Evolutionary conservation across 2,797 vertebrate genomes (phyloP).

Genomic region (Arrhamphus sclerolepis): DNA sequence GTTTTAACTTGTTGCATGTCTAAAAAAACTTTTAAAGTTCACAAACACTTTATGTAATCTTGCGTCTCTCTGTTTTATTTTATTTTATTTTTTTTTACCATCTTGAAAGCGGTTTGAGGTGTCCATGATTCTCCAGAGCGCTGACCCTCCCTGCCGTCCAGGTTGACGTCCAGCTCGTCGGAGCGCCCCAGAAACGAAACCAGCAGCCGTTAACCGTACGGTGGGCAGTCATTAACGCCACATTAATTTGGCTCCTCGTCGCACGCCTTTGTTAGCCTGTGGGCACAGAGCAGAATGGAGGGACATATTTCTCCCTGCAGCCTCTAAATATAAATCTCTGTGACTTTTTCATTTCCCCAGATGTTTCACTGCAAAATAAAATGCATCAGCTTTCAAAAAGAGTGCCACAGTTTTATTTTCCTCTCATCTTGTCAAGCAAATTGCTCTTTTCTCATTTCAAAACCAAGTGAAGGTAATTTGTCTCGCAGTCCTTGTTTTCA

Average conservation of each 20-base stretch:
- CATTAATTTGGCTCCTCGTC: constrained; percentile 53
- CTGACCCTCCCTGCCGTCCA: too few species aligned
- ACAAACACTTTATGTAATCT: too few species aligned
- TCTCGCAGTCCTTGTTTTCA: constrained; percentile 31
- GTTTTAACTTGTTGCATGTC: too few species aligned
- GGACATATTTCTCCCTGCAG: constrained; percentile 45
- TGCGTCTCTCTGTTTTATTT: too few species aligned
- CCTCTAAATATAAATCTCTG: constrained; percentile 75
- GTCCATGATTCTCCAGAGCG: too few species aligned
- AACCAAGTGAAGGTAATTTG: constrained; percentile 46
- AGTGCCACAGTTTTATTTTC: constrained; percentile 57
- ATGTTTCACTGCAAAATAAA: constrained; percentile 70
- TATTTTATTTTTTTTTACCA: too few species aligned
- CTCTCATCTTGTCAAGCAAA: constrained; percentile 53
- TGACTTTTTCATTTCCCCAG: constrained; percentile 77
- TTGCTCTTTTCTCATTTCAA: constrained; percentile 55
- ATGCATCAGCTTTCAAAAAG: constrained; percentile 66
- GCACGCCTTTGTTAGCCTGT: constrained; percentile 45
- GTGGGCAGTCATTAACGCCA: constrained; percentile 51
- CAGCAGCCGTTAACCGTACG: constrained; percentile 39
- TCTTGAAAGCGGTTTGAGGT: too few species aligned
- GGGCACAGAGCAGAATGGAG: constrained; percentile 44
- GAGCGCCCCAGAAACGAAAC: constrained; percentile 21
- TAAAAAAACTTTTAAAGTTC: too few species aligned
- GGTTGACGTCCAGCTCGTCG: constrained; percentile 3